Evolutionary conservation across 2,113 vertebrate genomes (phyloP), one percentile per base, ranked within the genome.

Genomic region (Cheilinus undulatus): DNA sequence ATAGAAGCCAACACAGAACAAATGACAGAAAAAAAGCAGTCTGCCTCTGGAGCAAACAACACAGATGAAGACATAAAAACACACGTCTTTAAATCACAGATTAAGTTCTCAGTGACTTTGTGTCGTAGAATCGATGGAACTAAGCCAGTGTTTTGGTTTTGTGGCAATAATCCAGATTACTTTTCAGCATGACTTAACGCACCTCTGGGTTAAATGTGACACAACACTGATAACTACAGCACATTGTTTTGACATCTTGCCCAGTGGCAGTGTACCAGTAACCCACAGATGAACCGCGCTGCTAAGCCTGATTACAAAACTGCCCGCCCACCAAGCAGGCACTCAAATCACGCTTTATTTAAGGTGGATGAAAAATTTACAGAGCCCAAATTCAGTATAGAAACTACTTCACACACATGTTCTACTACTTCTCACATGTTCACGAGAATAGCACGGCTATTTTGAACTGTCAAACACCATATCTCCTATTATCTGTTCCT

Each of bases 201-300:
- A 87, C 81, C 80, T 89, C 66, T 17, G 27, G 88, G 84, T 83
- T 74, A 85, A 88, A 82, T 79, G 76, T 81, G 73, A 83, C 62
- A 69, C 66, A 75, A 73, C 30, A 64, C 61, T 27, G 4, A 78
- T 46, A 27, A 43, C 46, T 17, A n/a, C 34, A 50, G 53, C 34
- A 59, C 64, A 77, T 62, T 81, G 72, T 76, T 86, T 73, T 69
- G 62, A 71, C 52, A 73, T 70, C 2, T 65, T 58, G 50, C 84
- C 69, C 70, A 72, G 63, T 48, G 53, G 70, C 67, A 46, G 73
- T 86, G 86, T 51, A 77, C 89, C 51, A 91, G 54, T 90, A 87
- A 92, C 86, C 88, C 62, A 48, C 24, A 64, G 65, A 86, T 92
- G 88, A 91, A 89, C 89, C 70, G 70, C 23, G n/a, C 23, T 57